phyloP scores from a whole-genome alignment of 2,797 vertebrate genomes.

The Cynopterus sphinx region DNA sequence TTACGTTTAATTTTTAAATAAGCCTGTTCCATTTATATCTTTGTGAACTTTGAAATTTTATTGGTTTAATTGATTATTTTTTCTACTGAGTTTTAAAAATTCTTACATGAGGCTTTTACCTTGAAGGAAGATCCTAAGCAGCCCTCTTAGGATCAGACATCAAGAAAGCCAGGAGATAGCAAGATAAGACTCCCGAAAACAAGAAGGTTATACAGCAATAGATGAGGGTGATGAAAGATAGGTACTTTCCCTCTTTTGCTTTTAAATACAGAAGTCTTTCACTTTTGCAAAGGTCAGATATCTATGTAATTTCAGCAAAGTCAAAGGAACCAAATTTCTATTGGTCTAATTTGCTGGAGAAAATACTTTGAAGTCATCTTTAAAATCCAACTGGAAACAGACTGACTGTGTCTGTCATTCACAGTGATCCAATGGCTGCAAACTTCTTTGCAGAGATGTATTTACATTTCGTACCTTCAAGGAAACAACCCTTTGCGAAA shows the following conservation, averaged over 20 bases:
- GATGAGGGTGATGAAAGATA: not conserved
- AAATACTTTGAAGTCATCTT: not conserved
- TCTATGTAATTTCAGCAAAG: not conserved
- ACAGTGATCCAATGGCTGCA: not conserved
- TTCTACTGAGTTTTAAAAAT: not conserved
- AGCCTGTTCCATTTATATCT: not conserved
- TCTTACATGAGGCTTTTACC: not conserved
- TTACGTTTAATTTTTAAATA: not conserved
- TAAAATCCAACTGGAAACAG: not conserved
- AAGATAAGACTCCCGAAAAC: not conserved
- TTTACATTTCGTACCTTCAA: not conserved
- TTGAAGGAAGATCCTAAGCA: not conserved
- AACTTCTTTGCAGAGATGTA: not conserved
- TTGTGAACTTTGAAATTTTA: not conserved
- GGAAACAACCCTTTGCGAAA: not conserved
- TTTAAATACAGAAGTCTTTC: not conserved
- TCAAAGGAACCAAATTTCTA: not conserved
- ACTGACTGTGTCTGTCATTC: not conserved
- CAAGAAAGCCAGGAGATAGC: not conserved
- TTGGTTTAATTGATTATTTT: not conserved
- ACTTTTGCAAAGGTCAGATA: not conserved
- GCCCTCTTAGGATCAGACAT: not conserved
- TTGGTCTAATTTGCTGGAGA: not conserved
- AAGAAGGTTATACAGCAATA: fast-evolving
- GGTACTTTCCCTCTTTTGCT: not conserved